Evolutionary conservation across 2,888 invertebrate species (phyloP).

Genomic region (Pyralis farinalis): DNA sequence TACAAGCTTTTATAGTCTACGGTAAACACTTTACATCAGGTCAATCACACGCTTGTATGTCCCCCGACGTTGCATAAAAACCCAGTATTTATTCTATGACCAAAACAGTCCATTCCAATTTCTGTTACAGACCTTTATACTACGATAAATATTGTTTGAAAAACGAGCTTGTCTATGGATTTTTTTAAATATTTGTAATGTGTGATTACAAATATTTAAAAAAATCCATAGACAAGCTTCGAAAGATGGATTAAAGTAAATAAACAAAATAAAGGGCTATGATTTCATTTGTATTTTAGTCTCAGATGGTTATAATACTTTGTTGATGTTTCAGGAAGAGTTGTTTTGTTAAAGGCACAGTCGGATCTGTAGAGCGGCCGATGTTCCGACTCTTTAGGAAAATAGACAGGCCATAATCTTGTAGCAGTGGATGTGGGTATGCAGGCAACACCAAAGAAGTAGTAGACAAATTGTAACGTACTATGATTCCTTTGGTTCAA

Average conservation of each 20-base stretch:
- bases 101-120: too few species aligned
- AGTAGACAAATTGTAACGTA: neutral
- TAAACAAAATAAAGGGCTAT: constrained; percentile 47
- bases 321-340: constrained; percentile 59
- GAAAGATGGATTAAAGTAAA: constrained; percentile 33
- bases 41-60: too few species aligned
- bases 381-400: constrained; percentile 58
- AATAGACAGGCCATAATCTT: constrained; percentile 58
- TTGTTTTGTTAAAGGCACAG: constrained; percentile 59
- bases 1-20: too few species aligned
- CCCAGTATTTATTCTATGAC: too few species aligned
- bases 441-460: constrained; percentile 22
- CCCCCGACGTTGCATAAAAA: too few species aligned
- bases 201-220: constrained; percentile 32
- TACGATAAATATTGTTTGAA: neutral
- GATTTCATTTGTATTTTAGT: constrained; percentile 41
- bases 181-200: constrained; percentile 31
- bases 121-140: too few species aligned
- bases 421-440: constrained; percentile 39
- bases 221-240: constrained; percentile 25
- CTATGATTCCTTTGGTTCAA: too few species aligned
- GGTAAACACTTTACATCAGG: too few species aligned
- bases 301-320: constrained; percentile 42
- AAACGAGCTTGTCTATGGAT: neutral
- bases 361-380: constrained; percentile 42